phyloP scores from a whole-genome alignment of 2,888 invertebrate species.

The Oeneis ivallda region DNA sequence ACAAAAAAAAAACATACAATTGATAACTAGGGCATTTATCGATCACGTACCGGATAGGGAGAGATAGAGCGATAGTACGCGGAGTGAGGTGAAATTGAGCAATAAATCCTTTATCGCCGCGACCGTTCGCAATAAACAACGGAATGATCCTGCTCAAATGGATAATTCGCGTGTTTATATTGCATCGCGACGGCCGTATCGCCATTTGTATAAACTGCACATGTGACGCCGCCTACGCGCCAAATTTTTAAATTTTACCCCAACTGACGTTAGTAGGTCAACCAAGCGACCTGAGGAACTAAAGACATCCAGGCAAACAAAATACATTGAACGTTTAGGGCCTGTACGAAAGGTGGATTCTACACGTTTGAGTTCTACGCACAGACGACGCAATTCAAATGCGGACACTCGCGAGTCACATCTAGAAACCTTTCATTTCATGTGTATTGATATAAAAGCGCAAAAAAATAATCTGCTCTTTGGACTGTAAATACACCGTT shows the following conservation, averaged over 20 bases:
- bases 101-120: conserved; percentile 43
- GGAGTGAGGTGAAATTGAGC: conserved; percentile 37
- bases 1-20: background rate
- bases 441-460: too few relatives aligned
- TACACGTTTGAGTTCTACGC: too few relatives aligned
- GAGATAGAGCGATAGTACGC: conserved; percentile 20
- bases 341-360: too few relatives aligned
- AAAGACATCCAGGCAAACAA: background rate
- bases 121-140: conserved; percentile 43
- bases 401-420: too few relatives aligned
- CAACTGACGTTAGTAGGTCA: background rate
- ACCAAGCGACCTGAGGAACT: background rate
- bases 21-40: conserved; percentile 26
- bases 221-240: conserved; percentile 23
- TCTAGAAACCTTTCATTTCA: too few relatives aligned
- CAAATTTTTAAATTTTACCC: conserved; percentile 24
- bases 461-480: too few relatives aligned
- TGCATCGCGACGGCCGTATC: conserved; percentile 24
- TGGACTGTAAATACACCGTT: too few relatives aligned
- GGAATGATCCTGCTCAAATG: conserved; percentile 40
- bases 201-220: conserved; percentile 23
- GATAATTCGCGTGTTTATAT: conserved; percentile 39
- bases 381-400: too few relatives aligned
- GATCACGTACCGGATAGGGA: conserved; percentile 27
- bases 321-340: background rate